A percentile compares a stretch with the other conserved stretches of the same genome.
Conservation (phyloP, 2,797 vertebrate species). For the Aldrovandia affinis region DNA sequence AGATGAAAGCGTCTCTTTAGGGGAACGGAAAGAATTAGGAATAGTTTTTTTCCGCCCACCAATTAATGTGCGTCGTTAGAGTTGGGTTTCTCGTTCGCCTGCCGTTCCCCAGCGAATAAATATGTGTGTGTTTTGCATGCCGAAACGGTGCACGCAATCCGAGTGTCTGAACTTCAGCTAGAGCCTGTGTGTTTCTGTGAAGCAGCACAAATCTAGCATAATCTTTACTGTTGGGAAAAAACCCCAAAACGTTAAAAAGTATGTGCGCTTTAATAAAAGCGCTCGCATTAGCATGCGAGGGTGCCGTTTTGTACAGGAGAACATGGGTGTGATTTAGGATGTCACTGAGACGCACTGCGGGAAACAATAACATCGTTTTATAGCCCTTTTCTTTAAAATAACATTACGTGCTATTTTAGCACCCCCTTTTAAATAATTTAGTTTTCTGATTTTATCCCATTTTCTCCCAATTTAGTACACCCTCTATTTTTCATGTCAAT, state of each 20-base stretch:
- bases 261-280: not conserved
- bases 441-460: too few relatives aligned
- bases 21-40: conserved; percentile 71
- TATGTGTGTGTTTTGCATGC: conserved; percentile 59
- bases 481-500: too few relatives aligned
- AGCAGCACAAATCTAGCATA: not conserved
- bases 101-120: conserved; percentile 62
- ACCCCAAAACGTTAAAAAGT: not conserved
- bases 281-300: not conserved
- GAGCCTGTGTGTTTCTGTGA: not conserved
- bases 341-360: not conserved
- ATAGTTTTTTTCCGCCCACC: conserved; percentile 58
- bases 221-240: not conserved
- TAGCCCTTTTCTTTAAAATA: too few relatives aligned
- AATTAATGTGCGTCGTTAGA: conserved; percentile 73
- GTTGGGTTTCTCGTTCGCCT: conserved; percentile 63
- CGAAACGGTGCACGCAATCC: conserved; percentile 46
- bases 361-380: not conserved
- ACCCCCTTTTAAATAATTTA: too few relatives aligned
- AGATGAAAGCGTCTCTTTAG: conserved; percentile 78
- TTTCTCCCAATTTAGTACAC: not conserved
- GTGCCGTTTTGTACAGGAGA: not conserved
- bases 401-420: too few relatives aligned
- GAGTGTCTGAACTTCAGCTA: conserved; percentile 59
- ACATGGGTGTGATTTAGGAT: not conserved